Conservation (phyloP, 2,797 vertebrate genomes). For the Taeniopygia guttata region DNA sequence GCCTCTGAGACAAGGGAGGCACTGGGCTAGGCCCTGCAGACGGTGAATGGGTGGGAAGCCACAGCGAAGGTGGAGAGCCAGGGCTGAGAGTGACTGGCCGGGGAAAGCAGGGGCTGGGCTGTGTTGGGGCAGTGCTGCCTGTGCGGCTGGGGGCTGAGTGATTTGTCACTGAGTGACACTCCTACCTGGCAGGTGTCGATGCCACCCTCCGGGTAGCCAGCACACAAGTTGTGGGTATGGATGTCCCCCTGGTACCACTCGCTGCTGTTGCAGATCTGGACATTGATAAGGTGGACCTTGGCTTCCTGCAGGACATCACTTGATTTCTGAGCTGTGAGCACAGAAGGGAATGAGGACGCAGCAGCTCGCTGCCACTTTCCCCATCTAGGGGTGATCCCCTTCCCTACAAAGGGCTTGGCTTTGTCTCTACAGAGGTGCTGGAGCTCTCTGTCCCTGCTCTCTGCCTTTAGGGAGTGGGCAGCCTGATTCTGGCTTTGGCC, state of each 20-base stretch:
- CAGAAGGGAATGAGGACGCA: neutral
- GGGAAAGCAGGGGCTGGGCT: rapidly evolving
- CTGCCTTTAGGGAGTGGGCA: neutral
- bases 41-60: neutral
- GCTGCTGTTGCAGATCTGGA: neutral
- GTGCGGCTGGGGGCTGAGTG: neutral
- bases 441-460: neutral
- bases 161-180: rapidly evolving
- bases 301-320: neutral
- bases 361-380: rapidly evolving
- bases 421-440: neutral
- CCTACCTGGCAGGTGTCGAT: slow-evolving; percentile 28
- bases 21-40: neutral
- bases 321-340: neutral
- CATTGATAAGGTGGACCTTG: neutral
- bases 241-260: neutral
- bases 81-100: too few species aligned
- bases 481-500: neutral
- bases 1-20: neutral
- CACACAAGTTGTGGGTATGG: neutral
- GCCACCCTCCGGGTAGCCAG: neutral
- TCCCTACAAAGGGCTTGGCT: neutral
- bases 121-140: rapidly evolving
- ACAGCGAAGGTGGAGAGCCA: neutral
- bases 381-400: neutral